These are phyloP conservation scores for Diabrotica balteata DNA, from an alignment of 2,888 invertebrate species.

Conservation along the genomic window DNA sequence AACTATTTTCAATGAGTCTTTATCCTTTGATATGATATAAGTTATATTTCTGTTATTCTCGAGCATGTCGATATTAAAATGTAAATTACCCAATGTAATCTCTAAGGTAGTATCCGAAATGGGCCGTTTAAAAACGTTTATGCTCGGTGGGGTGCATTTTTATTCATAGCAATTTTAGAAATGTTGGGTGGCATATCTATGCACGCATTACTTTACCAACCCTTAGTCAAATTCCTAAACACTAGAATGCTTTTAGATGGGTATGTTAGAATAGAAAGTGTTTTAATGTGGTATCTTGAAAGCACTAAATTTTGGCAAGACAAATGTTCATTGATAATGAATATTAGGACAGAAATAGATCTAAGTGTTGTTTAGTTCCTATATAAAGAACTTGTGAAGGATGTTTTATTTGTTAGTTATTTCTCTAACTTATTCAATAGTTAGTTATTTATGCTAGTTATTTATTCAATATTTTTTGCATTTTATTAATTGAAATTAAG, in stretches of 20 bases:
- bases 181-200: conserved; percentile 29
- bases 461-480: too few relatives aligned
- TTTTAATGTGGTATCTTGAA: too few relatives aligned
- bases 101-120: conserved; percentile 31
- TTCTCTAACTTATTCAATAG: too few relatives aligned
- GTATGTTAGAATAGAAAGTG: too few relatives aligned
- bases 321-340: background rate
- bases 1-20: too few relatives aligned
- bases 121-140: conserved; percentile 43
- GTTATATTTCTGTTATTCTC: too few relatives aligned
- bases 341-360: background rate
- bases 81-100: conserved; percentile 10
- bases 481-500: too few relatives aligned
- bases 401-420: too few relatives aligned
- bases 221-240: conserved; percentile 10
- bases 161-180: conserved; percentile 37
- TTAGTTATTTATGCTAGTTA: too few relatives aligned
- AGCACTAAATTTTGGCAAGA: too few relatives aligned
- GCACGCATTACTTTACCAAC: conserved; percentile 17
- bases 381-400: too few relatives aligned
- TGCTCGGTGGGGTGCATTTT: conserved; percentile 46
- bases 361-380: conserved; percentile 23
- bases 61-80: conserved; percentile 2
- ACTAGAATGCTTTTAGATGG: conserved; percentile 22
- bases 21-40: too few relatives aligned